These are phyloP conservation scores for Mycetomoellerius zeteki DNA, from an alignment of 1,140 invertebrate species.

Conservation along the genomic window DNA sequence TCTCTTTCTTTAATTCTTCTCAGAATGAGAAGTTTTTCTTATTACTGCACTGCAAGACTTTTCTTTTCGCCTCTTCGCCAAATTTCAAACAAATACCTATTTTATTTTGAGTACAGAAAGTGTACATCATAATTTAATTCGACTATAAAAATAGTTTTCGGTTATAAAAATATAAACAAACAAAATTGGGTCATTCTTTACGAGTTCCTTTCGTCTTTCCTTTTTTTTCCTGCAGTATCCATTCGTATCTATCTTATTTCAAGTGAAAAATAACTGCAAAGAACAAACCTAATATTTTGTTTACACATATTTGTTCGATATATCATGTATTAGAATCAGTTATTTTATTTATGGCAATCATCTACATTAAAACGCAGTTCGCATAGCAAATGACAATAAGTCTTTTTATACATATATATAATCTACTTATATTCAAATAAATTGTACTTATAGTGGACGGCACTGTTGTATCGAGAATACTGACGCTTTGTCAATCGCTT, in stretches of 20 bases:
- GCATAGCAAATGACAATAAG: conserved; percentile 16
- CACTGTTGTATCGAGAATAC: conserved; percentile 61
- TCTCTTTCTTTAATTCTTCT: too few relatives aligned
- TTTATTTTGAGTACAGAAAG: too few relatives aligned
- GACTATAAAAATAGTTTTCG: too few relatives aligned
- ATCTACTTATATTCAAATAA: conserved; percentile 70
- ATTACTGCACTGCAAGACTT: too few relatives aligned
- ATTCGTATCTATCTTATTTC: not conserved
- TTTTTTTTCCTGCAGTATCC: too few relatives aligned
- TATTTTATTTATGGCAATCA: conserved; percentile 64
- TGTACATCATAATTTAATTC: too few relatives aligned
- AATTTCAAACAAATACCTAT: too few relatives aligned
- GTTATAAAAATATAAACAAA: too few relatives aligned
- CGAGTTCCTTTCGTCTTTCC: too few relatives aligned
- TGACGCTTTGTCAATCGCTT: conserved; percentile 4
- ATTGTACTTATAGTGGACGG: conserved; percentile 77
- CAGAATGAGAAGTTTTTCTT: too few relatives aligned
- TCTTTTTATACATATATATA: conserved; percentile 21
- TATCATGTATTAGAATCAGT: not conserved
- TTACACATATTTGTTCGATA: not conserved
- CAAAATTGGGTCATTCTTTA: too few relatives aligned
- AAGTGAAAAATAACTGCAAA: not conserved
- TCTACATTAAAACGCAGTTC: conserved; percentile 49
- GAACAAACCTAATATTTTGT: not conserved
- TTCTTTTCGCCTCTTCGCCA: too few relatives aligned